These are phyloP conservation scores for Paracanthobrama guichenoti DNA, from an alignment of 2,113 vertebrate species.

Conservation along the genomic window DNA sequence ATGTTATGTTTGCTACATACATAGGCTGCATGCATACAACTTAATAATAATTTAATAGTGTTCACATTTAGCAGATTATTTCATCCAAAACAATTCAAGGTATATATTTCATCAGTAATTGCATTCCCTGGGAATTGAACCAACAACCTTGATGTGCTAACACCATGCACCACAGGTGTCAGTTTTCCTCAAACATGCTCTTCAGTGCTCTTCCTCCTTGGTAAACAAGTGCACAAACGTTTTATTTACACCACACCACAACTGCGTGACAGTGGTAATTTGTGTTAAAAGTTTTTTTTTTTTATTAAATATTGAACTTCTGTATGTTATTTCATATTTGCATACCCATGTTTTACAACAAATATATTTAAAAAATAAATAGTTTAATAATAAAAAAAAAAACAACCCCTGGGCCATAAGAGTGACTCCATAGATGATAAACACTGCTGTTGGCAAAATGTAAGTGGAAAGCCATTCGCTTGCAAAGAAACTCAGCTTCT, in stretches of 20 bases:
- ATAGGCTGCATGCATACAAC: not conserved
- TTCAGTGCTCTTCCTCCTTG: not conserved
- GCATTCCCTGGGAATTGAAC: not conserved
- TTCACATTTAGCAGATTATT: not conserved
- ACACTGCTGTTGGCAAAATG: not conserved
- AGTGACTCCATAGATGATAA: not conserved
- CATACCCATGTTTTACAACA: not conserved
- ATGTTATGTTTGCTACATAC: not conserved
- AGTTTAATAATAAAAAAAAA: not conserved
- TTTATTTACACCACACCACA: not conserved
- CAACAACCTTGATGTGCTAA: not conserved
- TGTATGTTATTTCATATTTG: not conserved
- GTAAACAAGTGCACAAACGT: not conserved
- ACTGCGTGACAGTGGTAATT: not conserved
- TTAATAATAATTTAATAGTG: not conserved
- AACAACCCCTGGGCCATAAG: not conserved
- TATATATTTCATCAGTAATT: not conserved
- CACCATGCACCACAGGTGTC: not conserved
- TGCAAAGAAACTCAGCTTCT: slow-evolving; percentile 21
- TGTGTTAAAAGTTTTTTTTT: not conserved
- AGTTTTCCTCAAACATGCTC: not conserved
- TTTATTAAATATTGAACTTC: not conserved
- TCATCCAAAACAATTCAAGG: not conserved
- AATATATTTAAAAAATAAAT: not conserved
- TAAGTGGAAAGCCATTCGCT: not conserved